A percentile compares a stretch with the other conserved stretches of the same genome.
phyloP scores from a whole-genome alignment of 2,113 vertebrate genomes.

The Silurus glanis region DNA sequence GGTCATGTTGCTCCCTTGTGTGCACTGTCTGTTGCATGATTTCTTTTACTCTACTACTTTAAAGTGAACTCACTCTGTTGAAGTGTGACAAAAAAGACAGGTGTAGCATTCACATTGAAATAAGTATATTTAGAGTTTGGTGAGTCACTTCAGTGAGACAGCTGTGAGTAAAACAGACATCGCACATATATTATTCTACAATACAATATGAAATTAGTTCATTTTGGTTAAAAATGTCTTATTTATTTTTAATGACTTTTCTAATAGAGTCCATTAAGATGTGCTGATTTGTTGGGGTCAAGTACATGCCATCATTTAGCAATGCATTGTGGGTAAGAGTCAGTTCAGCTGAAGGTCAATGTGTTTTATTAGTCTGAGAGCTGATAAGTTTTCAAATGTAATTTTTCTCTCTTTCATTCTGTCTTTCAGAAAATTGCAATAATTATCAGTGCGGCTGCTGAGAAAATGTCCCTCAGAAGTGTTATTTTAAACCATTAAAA shows the following conservation, averaged over 20 bases:
- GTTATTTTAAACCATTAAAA: conserved; percentile 8
- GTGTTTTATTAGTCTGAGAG: conserved; percentile 1
- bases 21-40: background rate
- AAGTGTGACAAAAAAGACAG: background rate
- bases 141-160: background rate
- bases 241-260: conserved; percentile 26
- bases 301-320: conserved; percentile 2
- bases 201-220: conserved; percentile 11
- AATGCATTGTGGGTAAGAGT: conserved; percentile 9
- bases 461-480: conserved; percentile 2
- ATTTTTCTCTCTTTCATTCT: conserved; percentile 15
- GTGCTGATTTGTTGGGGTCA: conserved; percentile 16
- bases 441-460: conserved; percentile 7
- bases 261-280: conserved; percentile 38
- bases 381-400: conserved; percentile 16
- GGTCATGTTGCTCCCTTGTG: background rate
- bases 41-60: background rate
- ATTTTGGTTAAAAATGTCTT: conserved; percentile 30
- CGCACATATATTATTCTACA: conserved; percentile 2
- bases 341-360: conserved; percentile 16
- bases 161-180: background rate
- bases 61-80: background rate
- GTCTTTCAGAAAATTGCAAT: background rate
- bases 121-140: background rate
- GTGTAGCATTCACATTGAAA: background rate